phyloP scores from a whole-genome alignment of 2,113 vertebrate species.

The Rhizomys pruinosus region DNA sequence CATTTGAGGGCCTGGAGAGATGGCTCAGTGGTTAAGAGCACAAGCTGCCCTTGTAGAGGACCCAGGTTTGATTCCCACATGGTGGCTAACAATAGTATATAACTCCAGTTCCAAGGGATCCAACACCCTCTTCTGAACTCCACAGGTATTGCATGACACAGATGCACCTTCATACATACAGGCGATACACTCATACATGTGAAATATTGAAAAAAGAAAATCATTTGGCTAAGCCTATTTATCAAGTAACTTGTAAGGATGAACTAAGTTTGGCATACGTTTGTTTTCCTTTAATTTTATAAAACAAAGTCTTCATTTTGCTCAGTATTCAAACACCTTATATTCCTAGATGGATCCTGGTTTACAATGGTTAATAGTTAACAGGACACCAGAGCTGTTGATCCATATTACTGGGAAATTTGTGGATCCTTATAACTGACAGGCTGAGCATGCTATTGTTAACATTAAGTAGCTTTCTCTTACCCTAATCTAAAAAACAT shows the following conservation, averaged over 20 bases:
- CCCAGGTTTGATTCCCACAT: too few relatives aligned
- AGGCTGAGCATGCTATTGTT: too few relatives aligned
- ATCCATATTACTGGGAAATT: not conserved
- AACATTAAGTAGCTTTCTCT: not conserved
- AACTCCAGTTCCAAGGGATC: too few relatives aligned
- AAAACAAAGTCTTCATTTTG: constrained; percentile 6
- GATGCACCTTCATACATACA: too few relatives aligned
- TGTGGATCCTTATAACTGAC: not conserved
- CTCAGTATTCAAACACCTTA: not conserved
- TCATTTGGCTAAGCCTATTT: not conserved
- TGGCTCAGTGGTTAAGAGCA: too few relatives aligned
- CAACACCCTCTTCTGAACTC: too few relatives aligned
- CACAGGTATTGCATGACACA: too few relatives aligned
- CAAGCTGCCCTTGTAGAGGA: too few relatives aligned
- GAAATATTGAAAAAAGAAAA: not conserved
- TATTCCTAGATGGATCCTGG: not conserved
- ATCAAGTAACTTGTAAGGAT: not conserved
- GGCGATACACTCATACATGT: too few relatives aligned
- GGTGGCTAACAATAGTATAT: too few relatives aligned
- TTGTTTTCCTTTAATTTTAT: constrained; percentile 20
- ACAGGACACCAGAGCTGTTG: not conserved
- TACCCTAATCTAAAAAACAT: not conserved
- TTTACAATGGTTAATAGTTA: not conserved
- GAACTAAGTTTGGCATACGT: not conserved
- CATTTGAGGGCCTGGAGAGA: too few relatives aligned